Percentiles rank a stretch among this genome's conserved stretches.
phyloP scores from a whole-genome alignment of 2,888 invertebrate species.

The Lagria hirta region DNA sequence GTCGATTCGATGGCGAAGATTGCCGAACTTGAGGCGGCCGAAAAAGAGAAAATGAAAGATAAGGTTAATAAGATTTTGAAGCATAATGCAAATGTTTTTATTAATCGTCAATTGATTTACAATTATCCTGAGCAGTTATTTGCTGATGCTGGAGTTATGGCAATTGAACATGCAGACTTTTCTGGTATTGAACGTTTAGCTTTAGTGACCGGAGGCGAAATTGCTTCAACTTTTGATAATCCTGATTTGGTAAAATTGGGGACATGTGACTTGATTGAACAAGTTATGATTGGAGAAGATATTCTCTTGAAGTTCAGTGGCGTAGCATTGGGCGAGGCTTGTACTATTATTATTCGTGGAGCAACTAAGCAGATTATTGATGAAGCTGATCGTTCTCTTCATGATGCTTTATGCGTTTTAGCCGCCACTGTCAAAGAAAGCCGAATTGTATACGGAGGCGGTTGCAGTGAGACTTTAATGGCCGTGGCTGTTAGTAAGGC shows the following conservation, averaged over 20 bases:
- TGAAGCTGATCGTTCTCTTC: constrained; percentile 96
- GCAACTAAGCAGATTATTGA: constrained; percentile 98
- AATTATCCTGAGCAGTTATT: constrained; percentile 99
- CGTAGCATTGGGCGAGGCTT: constrained; percentile 93
- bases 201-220: constrained; percentile 94
- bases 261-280: constrained; percentile 92
- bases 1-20: constrained; percentile 93
- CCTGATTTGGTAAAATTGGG: constrained; percentile 92
- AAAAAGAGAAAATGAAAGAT: constrained; percentile 99
- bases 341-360: constrained; percentile 94
- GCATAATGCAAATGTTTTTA: constrained; percentile 96
- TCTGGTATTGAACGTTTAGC: constrained; percentile 98
- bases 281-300: constrained; percentile 99
- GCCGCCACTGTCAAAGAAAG: constrained; percentile 94
- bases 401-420: constrained; percentile 97
- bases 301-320: constrained; percentile 92
- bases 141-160: constrained; percentile 97
- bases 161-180: constrained; percentile 99
- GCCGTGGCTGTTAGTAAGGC: constrained; percentile 84
- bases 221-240: constrained; percentile 96
- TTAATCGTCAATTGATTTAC: constrained; percentile 98
- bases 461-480: constrained; percentile 96
- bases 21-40: constrained; percentile 95
- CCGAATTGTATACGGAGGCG: constrained; percentile 84
- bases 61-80: constrained; percentile 95